Evolutionary conservation across 2,888 invertebrate species (phyloP), one percentile per base, ranked within the genome.

Genomic region (Endotricha flammealis): DNA sequence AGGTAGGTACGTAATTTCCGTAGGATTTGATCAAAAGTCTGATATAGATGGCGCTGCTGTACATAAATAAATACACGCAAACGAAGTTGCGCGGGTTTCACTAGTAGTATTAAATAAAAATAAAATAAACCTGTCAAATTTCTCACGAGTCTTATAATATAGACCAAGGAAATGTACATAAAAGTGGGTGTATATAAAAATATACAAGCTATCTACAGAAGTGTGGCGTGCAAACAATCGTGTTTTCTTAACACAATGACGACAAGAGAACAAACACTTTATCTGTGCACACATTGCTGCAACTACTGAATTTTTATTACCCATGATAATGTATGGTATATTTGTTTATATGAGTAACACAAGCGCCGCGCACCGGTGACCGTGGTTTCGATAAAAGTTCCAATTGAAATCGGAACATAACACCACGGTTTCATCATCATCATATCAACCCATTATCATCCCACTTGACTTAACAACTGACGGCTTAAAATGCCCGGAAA

Each of bases 271-370:
- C 37, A 36, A 39, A 17, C 34, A 40, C 51, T 60, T n/a, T 67
- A 69, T 72, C 70, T 65, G 38, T 8, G 36, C 48, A 61, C 52
- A 63, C 57, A 64, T 40, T 44, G 48, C 49, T 42, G 49, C 50
- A 38, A 46, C 61, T 56, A 54, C 64, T 56, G 53, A 53, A 47
- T 48, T 64, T 68, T 71, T 69, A 69, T 53, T 62, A 45, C 52
- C 22, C 11, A 40, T 54, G 71, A 71, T 71, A 69, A 68, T 29
- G 10, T 29, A 22, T 29, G 22, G 10, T 29, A 22, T 29, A 28
- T 34, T 34, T 34, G 20, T 13, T 14, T 11, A 4, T n/a, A 23
- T 25, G 32, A 25, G 9, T 10, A 2, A 20, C n/a, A 20, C 20
- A 20, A 20, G 20, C 20, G 20, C 20, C 20, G 16, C 16, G 16